Base-by-base conservation (phyloP, 1,140 invertebrate genomes). In the Heterodera schachtii region DNA sequence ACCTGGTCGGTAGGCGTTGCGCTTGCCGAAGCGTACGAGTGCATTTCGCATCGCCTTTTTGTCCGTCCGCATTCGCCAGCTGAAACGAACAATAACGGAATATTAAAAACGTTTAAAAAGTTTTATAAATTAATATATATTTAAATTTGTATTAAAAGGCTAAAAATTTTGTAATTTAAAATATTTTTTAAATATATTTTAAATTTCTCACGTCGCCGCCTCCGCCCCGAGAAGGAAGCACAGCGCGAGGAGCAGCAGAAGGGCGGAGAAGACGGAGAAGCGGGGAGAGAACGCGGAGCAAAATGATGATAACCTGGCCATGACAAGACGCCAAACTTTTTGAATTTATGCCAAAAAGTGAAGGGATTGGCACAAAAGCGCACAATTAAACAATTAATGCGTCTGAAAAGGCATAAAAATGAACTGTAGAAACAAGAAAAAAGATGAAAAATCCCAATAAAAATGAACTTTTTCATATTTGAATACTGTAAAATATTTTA, bases 41-140 rank as follows among this genome's bases (percentile, higher is more conserved):
- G 83, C 78, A 64, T 84, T 84, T 64, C 82, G 71, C 82, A 84
- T 84, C 46, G 82, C 82, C 67, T 83, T 84, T 49, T 84, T 84
- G 46, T 84, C 82, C 31, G 73, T 76, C 75, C 81, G 74, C 82
- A 83, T 80, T 70, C 69, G 82, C 75, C 75, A 81, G 47, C 69
- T 80, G 60, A 69, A 81, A 82, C 1, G 31, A 31, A 52, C 3
- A 52, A 52, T 7, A 52, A 52, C 52, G 16, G 16, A 52, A 52
- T 52, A 9, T 52, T 52, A 5, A 52, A 11, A 52, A 52, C 9
- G 52, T 11, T 52, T 52, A 52, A 52, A 52, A 11, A 52, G 31
- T 31, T 31, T 31, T 31, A 1, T 31, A 31, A 31, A 31, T 31
- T 52, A 52, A 52, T 8, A 52, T 8, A 52, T 52, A 52, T 52